phyloP scores from a whole-genome alignment of 2,113 vertebrate species.

The Gorsachius goisagi region DNA sequence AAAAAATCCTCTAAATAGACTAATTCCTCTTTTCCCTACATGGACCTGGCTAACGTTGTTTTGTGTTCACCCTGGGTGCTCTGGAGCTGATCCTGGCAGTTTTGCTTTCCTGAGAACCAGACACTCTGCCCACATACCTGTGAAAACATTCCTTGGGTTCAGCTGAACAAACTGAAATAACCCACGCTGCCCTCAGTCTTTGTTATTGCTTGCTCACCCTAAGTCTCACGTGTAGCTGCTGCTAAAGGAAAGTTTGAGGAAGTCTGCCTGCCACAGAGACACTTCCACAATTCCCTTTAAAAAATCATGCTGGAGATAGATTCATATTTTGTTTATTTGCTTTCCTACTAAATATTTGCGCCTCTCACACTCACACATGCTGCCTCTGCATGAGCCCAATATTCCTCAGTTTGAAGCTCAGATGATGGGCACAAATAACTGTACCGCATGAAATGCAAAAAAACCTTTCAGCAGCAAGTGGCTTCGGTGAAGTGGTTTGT shows the following conservation, averaged over 20 bases:
- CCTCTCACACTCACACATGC: neutral
- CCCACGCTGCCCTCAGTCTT: neutral
- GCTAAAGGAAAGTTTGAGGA: neutral
- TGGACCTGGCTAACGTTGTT: neutral
- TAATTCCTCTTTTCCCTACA: neutral
- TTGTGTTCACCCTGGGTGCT: neutral
- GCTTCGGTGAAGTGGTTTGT: neutral
- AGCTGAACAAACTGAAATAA: neutral
- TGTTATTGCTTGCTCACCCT: neutral
- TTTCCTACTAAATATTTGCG: neutral
- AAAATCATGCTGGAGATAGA: neutral
- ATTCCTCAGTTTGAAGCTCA: neutral
- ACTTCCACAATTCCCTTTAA: neutral
- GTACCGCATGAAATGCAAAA: neutral
- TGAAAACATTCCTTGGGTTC: neutral
- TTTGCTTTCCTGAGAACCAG: neutral
- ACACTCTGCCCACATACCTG: neutral
- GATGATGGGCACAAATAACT: neutral
- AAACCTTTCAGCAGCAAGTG: neutral
- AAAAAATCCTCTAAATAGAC: conserved; percentile 11
- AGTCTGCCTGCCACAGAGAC: neutral
- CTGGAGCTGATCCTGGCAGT: neutral
- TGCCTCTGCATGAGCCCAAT: neutral
- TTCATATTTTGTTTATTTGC: neutral
- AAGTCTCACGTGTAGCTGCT: neutral